Evolutionary conservation across 1,140 invertebrate species (phyloP).

Genomic region (Bursaphelenchus mucronatus): DNA sequence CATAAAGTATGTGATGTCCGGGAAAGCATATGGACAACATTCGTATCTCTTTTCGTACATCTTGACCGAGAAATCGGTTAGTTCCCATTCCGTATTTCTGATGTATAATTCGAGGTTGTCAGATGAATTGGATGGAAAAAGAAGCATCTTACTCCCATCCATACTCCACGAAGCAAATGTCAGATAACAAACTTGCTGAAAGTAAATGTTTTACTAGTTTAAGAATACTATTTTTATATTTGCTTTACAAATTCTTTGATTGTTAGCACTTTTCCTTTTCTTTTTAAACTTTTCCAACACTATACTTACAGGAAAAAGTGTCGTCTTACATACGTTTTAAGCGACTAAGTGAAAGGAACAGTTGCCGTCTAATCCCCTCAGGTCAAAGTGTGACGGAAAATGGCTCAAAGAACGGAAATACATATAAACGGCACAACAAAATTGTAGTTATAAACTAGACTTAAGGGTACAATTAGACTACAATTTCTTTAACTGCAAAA

Average conservation of each 20-base stretch:
- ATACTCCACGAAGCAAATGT: constrained; percentile 51
- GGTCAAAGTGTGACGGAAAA: no score
- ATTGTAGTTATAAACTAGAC: no score
- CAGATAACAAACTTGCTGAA: constrained; percentile 50
- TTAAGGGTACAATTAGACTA: no score
- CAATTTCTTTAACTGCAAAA: no score
- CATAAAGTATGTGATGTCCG: constrained; percentile 49
- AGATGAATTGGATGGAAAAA: constrained; percentile 38
- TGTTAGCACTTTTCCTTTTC: not conserved
- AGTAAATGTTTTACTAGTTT: constrained; percentile 8
- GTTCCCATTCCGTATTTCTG: constrained; percentile 49
- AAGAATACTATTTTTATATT: not conserved
- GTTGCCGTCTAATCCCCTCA: no score
- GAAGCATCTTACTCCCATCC: constrained; percentile 47
- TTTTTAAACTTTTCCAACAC: not conserved
- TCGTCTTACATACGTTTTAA: constrained; percentile 5
- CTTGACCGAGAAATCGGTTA: constrained; percentile 52
- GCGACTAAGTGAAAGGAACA: not conserved
- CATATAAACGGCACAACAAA: no score
- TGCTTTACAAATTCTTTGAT: constrained; percentile 3
- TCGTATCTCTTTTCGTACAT: constrained; percentile 47
- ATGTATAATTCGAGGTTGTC: constrained; percentile 55
- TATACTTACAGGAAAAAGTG: not conserved
- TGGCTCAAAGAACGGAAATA: no score
- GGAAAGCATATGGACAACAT: constrained; percentile 47